Evolutionary conservation across 1,140 invertebrate genomes (phyloP), one percentile per base, ranked within the genome.

Genomic region (Pachypeltis micranthus): DNA sequence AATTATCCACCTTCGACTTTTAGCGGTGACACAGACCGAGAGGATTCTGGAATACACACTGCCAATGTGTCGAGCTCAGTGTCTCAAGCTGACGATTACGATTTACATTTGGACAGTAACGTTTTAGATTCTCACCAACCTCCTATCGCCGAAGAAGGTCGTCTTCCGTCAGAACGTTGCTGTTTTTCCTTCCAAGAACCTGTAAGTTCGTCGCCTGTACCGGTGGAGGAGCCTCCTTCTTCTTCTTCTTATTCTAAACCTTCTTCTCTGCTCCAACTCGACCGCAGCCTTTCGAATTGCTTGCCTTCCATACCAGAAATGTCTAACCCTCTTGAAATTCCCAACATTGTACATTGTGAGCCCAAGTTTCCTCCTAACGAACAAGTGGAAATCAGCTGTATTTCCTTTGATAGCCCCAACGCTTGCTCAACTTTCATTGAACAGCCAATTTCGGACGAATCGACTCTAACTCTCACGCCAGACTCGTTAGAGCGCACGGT

Each of bases 11-110:
- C 79, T 0, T 80, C 79, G 0, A 69, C 69, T 24, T 63, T 72
- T 26, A 72, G 70, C 39, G 79, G 77, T 57, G 85, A 87, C 60
- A 85, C 85, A 10, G 85, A 88, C 73, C 78, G 84, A 14, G 87
- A 90, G 71, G 87, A 90, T 67, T 88, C 86, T 61, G 88, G 87
- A 2, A 88, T 90, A 59, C 87, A 90, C 67, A 89, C 85, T 26
- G 84, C 84, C 1, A 85, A 88, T 70, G 86, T 86, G 23, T 87
- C 85, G 19, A 86, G 85, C 68, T 85, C 83, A 25, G 85, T 86
- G 2, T 85, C 84, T 70, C 85, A 87, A 72, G 79, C 82, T 7
- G 82, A 84, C 66, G 85, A 87, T 67, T 66, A 72, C 59, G 67
- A 68, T 58, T 63, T 69, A 26, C 70, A 66, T 47, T 67, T 72